phyloP scores from a whole-genome alignment of 2,888 invertebrate genomes.

The Lapara coniferarum region DNA sequence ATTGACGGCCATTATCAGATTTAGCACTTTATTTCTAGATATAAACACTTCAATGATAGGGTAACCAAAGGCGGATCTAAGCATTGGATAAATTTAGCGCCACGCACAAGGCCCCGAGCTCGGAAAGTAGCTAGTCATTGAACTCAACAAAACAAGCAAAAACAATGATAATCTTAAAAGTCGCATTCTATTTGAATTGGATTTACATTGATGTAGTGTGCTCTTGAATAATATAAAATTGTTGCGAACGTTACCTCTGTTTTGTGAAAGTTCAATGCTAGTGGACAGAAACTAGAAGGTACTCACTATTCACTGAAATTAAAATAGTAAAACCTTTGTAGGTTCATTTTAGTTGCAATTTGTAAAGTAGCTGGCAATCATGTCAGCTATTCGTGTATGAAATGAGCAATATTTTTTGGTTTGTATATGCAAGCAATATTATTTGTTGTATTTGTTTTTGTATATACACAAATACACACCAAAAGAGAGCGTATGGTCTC shows the following conservation, averaged over 20 bases:
- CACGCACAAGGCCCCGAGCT: conserved; percentile 16
- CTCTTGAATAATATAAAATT: not conserved
- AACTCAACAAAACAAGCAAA: conserved; percentile 24
- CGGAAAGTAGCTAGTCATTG: conserved; percentile 26
- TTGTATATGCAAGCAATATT: no score
- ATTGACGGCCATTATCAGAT: conserved; percentile 19
- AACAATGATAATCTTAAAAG: conserved; percentile 18
- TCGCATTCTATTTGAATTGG: conserved; percentile 9
- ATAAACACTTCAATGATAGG: conserved; percentile 12
- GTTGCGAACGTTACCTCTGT: not conserved
- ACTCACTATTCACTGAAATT: not conserved
- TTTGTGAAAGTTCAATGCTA: not conserved
- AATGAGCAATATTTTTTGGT: no score
- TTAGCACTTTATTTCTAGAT: conserved; percentile 12
- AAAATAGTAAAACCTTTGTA: not conserved
- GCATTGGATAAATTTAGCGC: conserved; percentile 9
- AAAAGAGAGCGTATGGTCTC: no score
- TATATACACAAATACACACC: no score
- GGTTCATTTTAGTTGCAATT: not conserved
- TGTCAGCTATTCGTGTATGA: no score
- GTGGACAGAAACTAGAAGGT: not conserved
- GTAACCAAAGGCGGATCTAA: conserved; percentile 2
- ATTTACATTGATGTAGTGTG: not conserved
- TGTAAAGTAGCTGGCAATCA: not conserved
- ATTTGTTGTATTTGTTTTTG: no score